Evolutionary conservation across 2,113 vertebrate species (phyloP).

Genomic region (Pholis gunnellus): DNA sequence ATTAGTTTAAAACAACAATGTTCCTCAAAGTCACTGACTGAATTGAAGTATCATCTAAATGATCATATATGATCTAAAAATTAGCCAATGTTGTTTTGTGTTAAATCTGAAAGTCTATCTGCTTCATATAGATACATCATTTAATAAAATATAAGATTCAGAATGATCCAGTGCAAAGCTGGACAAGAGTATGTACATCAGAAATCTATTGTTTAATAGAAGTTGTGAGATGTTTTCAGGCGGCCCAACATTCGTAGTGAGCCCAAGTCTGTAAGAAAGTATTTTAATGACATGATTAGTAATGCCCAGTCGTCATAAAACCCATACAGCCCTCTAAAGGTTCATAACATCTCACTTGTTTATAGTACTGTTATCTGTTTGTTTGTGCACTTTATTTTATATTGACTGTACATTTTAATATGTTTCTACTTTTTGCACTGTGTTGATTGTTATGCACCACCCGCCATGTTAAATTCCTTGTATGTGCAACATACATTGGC

Average conservation of each 20-base stretch:
- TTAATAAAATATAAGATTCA: background rate
- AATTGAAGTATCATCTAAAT: background rate
- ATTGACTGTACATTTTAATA: too few relatives aligned
- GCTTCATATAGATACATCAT: background rate
- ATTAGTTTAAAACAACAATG: background rate
- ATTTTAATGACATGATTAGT: background rate
- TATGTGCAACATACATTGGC: too few relatives aligned
- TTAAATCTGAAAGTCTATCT: background rate
- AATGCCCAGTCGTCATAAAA: background rate
- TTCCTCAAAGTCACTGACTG: background rate
- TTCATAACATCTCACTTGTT: background rate
- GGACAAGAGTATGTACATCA: background rate
- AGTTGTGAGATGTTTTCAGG: background rate
- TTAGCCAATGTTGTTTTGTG: background rate
- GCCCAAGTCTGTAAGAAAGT: too few relatives aligned
- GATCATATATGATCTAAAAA: background rate
- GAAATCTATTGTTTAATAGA: background rate
- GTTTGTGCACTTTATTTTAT: too few relatives aligned
- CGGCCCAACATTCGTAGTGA: background rate
- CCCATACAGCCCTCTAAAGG: background rate
- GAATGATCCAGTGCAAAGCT: background rate
- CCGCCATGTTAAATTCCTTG: too few relatives aligned
- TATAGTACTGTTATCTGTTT: too few relatives aligned
- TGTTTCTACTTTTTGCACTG: too few relatives aligned
- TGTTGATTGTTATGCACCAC: too few relatives aligned